phyloP scores from a whole-genome alignment of 92 coral and sea anemone genomes.

The Desmophyllum pertusum region DNA sequence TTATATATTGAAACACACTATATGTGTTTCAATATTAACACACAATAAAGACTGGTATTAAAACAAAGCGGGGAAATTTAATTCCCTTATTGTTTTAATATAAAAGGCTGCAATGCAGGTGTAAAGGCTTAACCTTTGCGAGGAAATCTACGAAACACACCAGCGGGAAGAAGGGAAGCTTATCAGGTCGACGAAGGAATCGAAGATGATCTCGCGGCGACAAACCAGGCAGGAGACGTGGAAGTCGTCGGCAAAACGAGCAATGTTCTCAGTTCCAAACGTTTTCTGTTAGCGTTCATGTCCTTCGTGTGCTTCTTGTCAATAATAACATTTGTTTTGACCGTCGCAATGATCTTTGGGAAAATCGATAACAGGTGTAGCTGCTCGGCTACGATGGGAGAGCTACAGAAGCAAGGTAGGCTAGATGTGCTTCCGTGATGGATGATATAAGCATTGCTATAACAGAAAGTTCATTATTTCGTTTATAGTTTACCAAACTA shows the following conservation, averaged over 20 bases:
- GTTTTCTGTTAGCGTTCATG: not conserved
- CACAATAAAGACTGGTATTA: too few relatives aligned
- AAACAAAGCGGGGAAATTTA: too few relatives aligned
- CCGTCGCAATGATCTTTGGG: not conserved
- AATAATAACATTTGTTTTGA: not conserved
- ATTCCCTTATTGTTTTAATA: too few relatives aligned
- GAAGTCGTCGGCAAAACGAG: constrained; percentile 6
- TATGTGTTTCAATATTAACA: too few relatives aligned
- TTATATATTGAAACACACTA: too few relatives aligned
- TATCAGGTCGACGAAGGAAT: not conserved
- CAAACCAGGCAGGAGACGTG: not conserved
- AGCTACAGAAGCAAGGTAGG: not conserved
- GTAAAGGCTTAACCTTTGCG: too few relatives aligned
- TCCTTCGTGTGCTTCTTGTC: not conserved
- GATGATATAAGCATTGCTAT: not conserved
- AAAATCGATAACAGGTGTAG: constrained; percentile 3
- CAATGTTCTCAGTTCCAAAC: not conserved
- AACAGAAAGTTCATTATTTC: too few relatives aligned
- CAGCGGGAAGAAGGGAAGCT: not conserved
- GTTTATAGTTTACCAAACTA: not conserved
- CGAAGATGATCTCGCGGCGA: not conserved
- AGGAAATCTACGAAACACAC: too few relatives aligned
- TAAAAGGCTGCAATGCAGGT: too few relatives aligned
- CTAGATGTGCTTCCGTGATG: not conserved
- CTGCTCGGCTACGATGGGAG: not conserved